These are phyloP conservation scores for Polyommatus iphigenia DNA, from an alignment of 2,888 invertebrate species.

Conservation along the genomic window DNA sequence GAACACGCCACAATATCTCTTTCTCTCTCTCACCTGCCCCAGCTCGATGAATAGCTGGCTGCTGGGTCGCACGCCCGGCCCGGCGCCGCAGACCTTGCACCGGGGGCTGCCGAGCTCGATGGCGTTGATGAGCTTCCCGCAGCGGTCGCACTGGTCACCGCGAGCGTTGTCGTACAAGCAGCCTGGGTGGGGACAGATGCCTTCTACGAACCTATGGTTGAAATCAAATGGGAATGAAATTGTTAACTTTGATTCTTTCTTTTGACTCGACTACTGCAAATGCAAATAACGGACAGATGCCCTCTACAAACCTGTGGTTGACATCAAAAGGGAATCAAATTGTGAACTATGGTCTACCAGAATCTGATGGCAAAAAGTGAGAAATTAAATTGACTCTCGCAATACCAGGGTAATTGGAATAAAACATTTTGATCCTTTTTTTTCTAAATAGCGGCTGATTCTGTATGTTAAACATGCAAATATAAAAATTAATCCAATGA, in stretches of 20 bases:
- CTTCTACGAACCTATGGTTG: slow-evolving; percentile 91
- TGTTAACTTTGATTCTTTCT: too few relatives aligned
- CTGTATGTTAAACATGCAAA: too few relatives aligned
- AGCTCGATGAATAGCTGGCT: slow-evolving; percentile 96
- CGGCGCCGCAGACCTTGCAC: slow-evolving; percentile 90
- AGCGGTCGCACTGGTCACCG: slow-evolving; percentile 99
- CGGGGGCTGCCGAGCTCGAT: slow-evolving; percentile 90
- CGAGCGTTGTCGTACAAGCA: slow-evolving; percentile 96
- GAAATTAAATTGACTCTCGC: too few relatives aligned
- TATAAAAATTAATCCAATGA: too few relatives aligned
- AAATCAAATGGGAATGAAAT: neutral
- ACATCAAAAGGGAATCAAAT: neutral
- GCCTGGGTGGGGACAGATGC: slow-evolving; percentile 92
- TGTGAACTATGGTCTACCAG: too few relatives aligned
- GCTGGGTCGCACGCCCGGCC: slow-evolving; percentile 87
- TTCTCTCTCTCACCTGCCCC: slow-evolving; percentile 83
- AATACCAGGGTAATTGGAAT: too few relatives aligned
- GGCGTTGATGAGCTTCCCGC: slow-evolving; percentile 97
- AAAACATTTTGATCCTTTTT: too few relatives aligned
- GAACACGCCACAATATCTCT: neutral
- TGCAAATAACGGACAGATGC: slow-evolving; percentile 98
- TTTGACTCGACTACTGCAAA: too few relatives aligned
- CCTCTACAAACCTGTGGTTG: slow-evolving; percentile 91
- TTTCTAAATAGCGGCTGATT: too few relatives aligned
- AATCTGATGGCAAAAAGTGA: too few relatives aligned